A percentile compares a stretch with the other conserved stretches of the same genome.
phyloP scores from a whole-genome alignment of 1,140 invertebrate species.

The Tetramorium alpestre region DNA sequence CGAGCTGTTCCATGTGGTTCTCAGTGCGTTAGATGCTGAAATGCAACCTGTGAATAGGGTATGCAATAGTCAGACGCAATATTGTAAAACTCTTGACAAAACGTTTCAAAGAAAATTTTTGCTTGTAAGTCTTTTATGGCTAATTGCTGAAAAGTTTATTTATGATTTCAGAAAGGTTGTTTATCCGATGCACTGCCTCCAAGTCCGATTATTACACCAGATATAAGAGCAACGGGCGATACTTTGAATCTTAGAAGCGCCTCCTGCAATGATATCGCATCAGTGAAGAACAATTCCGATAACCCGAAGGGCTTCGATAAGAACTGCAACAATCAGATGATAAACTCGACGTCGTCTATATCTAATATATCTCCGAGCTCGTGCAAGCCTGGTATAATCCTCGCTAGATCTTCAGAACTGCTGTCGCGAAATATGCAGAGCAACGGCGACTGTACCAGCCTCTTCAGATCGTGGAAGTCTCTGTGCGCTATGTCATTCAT shows the following conservation, averaged over 20 bases:
- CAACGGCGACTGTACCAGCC: slow-evolving; percentile 64
- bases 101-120: neutral
- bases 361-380: slow-evolving; percentile 69
- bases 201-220: slow-evolving; percentile 66
- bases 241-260: slow-evolving; percentile 79
- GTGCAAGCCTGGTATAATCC: slow-evolving; percentile 82
- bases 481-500: slow-evolving; percentile 77
- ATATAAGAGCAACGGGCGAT: slow-evolving; percentile 78
- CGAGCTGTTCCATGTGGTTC: slow-evolving; percentile 94
- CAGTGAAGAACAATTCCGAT: slow-evolving; percentile 65
- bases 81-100: neutral
- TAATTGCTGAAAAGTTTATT: slow-evolving; percentile 6
- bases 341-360: slow-evolving; percentile 76
- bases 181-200: slow-evolving; percentile 89
- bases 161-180: slow-evolving; percentile 87
- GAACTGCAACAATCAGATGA: slow-evolving; percentile 75
- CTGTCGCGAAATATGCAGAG: slow-evolving; percentile 66
- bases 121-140: slow-evolving; percentile 1
- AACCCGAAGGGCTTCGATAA: slow-evolving; percentile 74
- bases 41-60: slow-evolving; percentile 88
- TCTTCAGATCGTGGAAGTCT: slow-evolving; percentile 79
- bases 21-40: slow-evolving; percentile 95
- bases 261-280: slow-evolving; percentile 83
- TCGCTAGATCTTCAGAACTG: slow-evolving; percentile 82
- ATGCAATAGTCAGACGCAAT: slow-evolving; percentile 12